These are phyloP conservation scores for Brotula barbata DNA, from an alignment of 2,797 vertebrate species.

Conservation along the genomic window DNA sequence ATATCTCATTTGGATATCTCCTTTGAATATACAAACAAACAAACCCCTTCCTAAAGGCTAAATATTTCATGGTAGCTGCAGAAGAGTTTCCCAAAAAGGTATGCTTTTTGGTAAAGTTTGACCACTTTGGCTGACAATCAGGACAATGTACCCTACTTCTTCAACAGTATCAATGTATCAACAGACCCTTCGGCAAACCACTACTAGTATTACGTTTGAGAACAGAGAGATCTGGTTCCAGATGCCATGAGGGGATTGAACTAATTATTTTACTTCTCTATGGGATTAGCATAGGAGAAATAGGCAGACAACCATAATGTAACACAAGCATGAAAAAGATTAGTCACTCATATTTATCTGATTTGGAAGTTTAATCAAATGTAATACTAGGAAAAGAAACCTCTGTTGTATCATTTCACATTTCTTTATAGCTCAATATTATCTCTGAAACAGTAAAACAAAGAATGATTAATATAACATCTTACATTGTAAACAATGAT, in stretches of 20 bases:
- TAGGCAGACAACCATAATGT: conserved; percentile 12
- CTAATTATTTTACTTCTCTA: conserved; percentile 59
- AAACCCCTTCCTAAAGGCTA: no score
- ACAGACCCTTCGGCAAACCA: conserved; percentile 18
- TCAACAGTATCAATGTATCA: conserved; percentile 30
- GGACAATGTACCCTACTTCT: conserved; percentile 52
- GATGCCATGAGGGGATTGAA: conserved; percentile 50
- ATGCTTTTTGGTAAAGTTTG: conserved; percentile 24
- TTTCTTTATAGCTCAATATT: neutral
- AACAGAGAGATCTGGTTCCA: conserved; percentile 48
- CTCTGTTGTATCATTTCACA: neutral
- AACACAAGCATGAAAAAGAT: neutral
- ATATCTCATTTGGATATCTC: no score
- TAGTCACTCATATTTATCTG: neutral
- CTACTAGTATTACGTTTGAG: conserved; percentile 17
- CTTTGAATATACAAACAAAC: no score
- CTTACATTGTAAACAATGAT: no score
- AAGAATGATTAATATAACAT: no score
- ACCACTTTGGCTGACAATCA: conserved; percentile 29
- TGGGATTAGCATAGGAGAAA: conserved; percentile 33
- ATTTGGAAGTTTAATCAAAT: conserved; percentile 8
- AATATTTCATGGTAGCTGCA: conserved; percentile 16
- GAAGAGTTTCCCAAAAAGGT: conserved; percentile 6
- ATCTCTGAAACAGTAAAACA: no score
- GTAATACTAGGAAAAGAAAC: conserved; percentile 14